Evolutionary conservation across 2,113 vertebrate species (phyloP), one percentile per base, ranked within the genome.

Genomic region (Xiphorhynchus elegans): DNA sequence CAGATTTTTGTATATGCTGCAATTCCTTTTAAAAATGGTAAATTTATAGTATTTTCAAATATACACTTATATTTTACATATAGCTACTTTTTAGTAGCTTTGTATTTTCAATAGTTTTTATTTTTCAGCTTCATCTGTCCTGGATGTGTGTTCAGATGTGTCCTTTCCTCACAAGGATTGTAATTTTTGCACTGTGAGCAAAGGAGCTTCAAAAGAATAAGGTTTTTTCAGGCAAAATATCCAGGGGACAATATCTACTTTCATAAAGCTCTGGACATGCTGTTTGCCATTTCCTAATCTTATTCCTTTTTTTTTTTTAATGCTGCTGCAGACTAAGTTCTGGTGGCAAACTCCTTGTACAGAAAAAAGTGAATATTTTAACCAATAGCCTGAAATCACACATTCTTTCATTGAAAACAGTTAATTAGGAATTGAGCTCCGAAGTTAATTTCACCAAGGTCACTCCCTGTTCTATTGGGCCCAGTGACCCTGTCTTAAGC

Each of bases 401-500:
- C 97, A 97, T 98, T 98, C 96, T 98, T 98, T 96, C 96, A 98
- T 94, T 97, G 98, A 98, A 98, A 98, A 98, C 97, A 97, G 98
- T 98, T 98, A 98, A 98, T 98, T 98, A 98, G 98, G 98, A 98
- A 98, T 97, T 98, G 98, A 98, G 98, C 98, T 98, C 97, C 2
- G 70, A 97, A 98, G 98, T 98, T 98, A 97, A 98, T 98, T 98
- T 98, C 97, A 95, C 96, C 95, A 98, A 98, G 98, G 99, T 99
- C 98, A 97, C 91, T 97, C 96, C 86, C 97, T 98, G 93, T 95
- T 98, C 98, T 97, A 94, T 96, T 93, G 98, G 97, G 97, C 95
- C 97, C 97, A 85, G 97, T 98, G 98, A 99, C 99, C 98, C 98
- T 98, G 98, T 99, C 99, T 98, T 96, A 98, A 98, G 98, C 96